These are phyloP conservation scores for Brachionus asplanchnoidis DNA, from an alignment of 1,140 invertebrate genomes.

Conservation along the genomic window DNA sequence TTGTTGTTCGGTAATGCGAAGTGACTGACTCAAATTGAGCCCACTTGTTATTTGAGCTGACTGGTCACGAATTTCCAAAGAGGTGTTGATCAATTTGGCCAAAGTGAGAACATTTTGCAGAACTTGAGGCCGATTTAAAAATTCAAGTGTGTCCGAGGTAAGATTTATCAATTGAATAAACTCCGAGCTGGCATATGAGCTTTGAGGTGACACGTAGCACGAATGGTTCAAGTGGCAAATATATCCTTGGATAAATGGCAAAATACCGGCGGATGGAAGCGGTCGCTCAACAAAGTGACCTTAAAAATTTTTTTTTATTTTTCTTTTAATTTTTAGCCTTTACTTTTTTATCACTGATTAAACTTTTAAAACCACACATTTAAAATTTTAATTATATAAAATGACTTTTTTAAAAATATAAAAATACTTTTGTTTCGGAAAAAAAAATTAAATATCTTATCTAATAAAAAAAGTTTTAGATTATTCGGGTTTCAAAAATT, in stretches of 20 bases:
- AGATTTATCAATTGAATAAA: slow-evolving; percentile 48
- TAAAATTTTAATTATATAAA: too few relatives aligned
- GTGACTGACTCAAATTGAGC: neutral
- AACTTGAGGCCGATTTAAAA: neutral
- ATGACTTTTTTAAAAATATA: too few relatives aligned
- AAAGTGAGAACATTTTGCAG: neutral
- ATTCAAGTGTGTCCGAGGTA: slow-evolving; percentile 28
- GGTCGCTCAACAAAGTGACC: slow-evolving; percentile 64
- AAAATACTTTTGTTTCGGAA: too few relatives aligned
- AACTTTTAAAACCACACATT: too few relatives aligned
- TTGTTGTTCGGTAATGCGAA: neutral
- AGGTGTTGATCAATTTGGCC: neutral
- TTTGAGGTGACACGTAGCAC: slow-evolving; percentile 54
- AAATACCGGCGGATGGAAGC: slow-evolving; percentile 62
- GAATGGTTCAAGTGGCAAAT: slow-evolving; percentile 63
- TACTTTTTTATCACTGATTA: too few relatives aligned
- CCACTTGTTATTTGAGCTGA: neutral
- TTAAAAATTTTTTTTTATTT: slow-evolving; percentile 45
- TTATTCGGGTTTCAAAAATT: too few relatives aligned
- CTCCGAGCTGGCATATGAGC: slow-evolving; percentile 49
- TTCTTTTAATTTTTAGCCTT: too few relatives aligned
- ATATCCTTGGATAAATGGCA: slow-evolving; percentile 60
- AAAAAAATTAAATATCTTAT: too few relatives aligned
- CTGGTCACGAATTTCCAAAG: neutral
- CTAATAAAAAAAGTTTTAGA: too few relatives aligned